phyloP scores from a whole-genome alignment of 2,888 invertebrate genomes.

The Acanthopleura granulata region DNA sequence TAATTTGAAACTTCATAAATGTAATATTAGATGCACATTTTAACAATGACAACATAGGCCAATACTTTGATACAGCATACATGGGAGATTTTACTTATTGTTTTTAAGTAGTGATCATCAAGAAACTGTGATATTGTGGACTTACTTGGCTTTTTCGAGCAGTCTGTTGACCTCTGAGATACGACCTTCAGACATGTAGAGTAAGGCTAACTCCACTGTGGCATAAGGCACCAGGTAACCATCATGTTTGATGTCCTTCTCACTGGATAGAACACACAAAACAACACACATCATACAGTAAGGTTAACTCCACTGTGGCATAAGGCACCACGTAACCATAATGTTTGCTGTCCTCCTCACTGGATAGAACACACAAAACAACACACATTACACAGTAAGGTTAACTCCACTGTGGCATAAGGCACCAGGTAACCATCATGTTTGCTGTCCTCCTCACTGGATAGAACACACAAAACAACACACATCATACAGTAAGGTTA shows the following conservation, averaged over 20 bases:
- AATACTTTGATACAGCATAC: too few relatives aligned
- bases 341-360: conserved; percentile 77
- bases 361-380: conserved; percentile 37
- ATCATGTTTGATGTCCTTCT: conserved; percentile 81
- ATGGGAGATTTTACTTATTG: too few relatives aligned
- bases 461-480: not conserved
- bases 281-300: conserved; percentile 78
- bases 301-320: conserved; percentile 86
- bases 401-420: conserved; percentile 88
- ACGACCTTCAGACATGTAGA: conserved; percentile 81
- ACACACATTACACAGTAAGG: conserved; percentile 55
- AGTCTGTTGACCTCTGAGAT: conserved; percentile 78
- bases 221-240: conserved; percentile 88
- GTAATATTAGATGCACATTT: too few relatives aligned
- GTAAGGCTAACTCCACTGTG: conserved; percentile 85
- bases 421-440: conserved; percentile 89
- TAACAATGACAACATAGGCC: too few relatives aligned
- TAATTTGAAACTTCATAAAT: too few relatives aligned
- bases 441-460: conserved; percentile 75
- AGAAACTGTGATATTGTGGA: conserved; percentile 25
- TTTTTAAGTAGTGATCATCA: too few relatives aligned
- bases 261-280: conserved; percentile 53
- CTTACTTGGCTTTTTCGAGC: conserved; percentile 87
- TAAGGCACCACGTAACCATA: conserved; percentile 89
- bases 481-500: conserved; percentile 72